Evolutionary conservation across 2,113 vertebrate species (phyloP), one percentile per base, ranked within the genome.

Genomic region (Anguilla rostrata): DNA sequence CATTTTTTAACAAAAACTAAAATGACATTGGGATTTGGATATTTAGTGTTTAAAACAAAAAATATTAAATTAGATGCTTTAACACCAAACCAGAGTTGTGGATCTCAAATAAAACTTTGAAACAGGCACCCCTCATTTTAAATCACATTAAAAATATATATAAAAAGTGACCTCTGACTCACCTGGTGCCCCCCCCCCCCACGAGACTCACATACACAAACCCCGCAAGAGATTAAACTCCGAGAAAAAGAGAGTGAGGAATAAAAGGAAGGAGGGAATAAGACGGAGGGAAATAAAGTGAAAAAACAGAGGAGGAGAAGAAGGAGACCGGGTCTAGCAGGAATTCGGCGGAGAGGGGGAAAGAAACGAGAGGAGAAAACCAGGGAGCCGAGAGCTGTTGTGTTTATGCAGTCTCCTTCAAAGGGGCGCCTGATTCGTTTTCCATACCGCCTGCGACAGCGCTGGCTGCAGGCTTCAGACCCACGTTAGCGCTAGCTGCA

Each of bases 401-500:
- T 96, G 94, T 96, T 96, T 96, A 94, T 95, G 94, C 95, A 94
- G 94, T 91, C 92, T 88, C 86, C 94, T 95, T 96, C 95, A 96
- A 96, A 95, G 95, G 89, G 75, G 63, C 88, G 86, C 88, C 84
- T 96, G 94, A 96, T 95, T 95, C 93, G 94, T 95, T 96, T 95
- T 95, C 95, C 95, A 95, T 95, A 92, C 93, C 89, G 91, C 90
- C 94, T 86, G 93, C 88, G 84, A n/a, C 39, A 46, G 80, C 75
- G 41, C 39, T 43, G 94, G 92, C 92, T 81, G 87, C 84, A 93
- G 92, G 91, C 92, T 92, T 92, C 91, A 92, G 87, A 90, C 89
- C 43, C 2, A 1, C 34, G 0, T 34, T 34, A 34, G 0, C 1
- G 34, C 34, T 34, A 34, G 34, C 34, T 34, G 0, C 34, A 34